Evolutionary conservation across 2,797 vertebrate species (phyloP), one percentile per base, ranked within the genome.

Genomic region (Platyrinchus mystaceus): DNA sequence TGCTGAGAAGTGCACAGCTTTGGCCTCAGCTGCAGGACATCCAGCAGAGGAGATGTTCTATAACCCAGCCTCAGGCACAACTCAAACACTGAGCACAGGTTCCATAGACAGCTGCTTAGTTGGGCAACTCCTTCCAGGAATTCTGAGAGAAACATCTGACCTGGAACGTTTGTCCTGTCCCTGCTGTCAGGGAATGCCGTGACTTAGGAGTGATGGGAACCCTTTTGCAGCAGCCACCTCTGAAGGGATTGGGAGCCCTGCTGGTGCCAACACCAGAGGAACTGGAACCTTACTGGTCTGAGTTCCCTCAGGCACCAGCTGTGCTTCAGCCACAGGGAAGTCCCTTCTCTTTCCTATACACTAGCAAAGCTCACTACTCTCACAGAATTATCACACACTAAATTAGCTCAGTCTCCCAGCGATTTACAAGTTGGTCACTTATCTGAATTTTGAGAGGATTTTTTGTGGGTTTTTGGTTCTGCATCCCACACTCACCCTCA

Each of bases 1-100:
- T 98, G 97, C 97, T 98, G 98, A 94, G 96, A 98, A 59, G 96
- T 94, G 10, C 96, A 94, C 39, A 97, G 90, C 96, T 96, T 98
- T 68, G 97, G 98, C 87, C 98, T 98, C 91, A 98, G 88, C 98
- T 98, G 79, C 28, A 11, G 73, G 46, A 41, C 62, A 32, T 22
- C 46, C 73, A 39, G 12, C 52, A 32, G 46, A 27, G 2, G 18
- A 87, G 22, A 44, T 22, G 26, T 63, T 63, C 70, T 30, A 21
- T 26, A 36, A 50, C 18, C n/a, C 34, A 32, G 39, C 75, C 30
- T 41, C 37, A 14, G 52, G 60, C 39, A n/a, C 11, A 28, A 14
- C 32, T 26, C 8, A n/a, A 26, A 41, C 7, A 60, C 28, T 2
- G 6, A 39, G 30, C 75, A 43, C 20, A 44, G 24, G 22, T 36